Evolutionary conservation across 2,888 invertebrate species (phyloP).

Genomic region (Hymenopus coronatus): DNA sequence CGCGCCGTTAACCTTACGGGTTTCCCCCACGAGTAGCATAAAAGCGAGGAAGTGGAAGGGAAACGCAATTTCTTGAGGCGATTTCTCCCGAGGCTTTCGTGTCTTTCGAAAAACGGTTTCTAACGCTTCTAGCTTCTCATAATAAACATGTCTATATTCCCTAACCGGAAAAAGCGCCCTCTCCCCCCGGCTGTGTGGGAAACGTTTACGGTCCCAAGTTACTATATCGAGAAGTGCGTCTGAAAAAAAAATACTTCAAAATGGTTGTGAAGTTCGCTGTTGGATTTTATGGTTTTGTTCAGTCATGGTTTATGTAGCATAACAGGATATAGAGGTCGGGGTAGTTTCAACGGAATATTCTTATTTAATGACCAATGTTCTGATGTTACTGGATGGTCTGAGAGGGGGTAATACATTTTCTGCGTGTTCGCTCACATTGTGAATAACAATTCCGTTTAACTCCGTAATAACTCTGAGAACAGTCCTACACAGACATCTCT

Average conservation of each 20-base stretch:
- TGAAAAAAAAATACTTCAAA: neutral
- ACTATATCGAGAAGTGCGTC: neutral
- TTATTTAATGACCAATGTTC: too few relatives aligned
- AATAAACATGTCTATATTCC: neutral
- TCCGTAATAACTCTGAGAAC: too few relatives aligned
- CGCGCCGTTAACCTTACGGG: neutral
- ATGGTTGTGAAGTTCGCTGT: neutral
- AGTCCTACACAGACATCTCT: too few relatives aligned
- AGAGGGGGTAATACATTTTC: too few relatives aligned
- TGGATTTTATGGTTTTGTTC: neutral
- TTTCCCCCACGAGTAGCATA: neutral
- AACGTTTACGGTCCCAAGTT: neutral
- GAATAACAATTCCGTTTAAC: too few relatives aligned
- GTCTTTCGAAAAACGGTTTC: neutral
- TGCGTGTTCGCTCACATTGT: too few relatives aligned
- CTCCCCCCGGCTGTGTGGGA: neutral
- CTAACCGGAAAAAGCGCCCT: neutral
- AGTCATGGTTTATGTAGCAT: neutral
- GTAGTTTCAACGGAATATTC: too few relatives aligned
- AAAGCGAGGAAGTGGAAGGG: neutral
- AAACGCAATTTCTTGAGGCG: constrained; percentile 17
- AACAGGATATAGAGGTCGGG: too few relatives aligned
- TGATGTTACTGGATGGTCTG: too few relatives aligned
- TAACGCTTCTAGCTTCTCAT: neutral
- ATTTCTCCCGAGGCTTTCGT: constrained; percentile 4